Evolutionary conservation across 2,113 vertebrate species (phyloP), one percentile per base, ranked within the genome.

Genomic region (Lonchura striata): DNA sequence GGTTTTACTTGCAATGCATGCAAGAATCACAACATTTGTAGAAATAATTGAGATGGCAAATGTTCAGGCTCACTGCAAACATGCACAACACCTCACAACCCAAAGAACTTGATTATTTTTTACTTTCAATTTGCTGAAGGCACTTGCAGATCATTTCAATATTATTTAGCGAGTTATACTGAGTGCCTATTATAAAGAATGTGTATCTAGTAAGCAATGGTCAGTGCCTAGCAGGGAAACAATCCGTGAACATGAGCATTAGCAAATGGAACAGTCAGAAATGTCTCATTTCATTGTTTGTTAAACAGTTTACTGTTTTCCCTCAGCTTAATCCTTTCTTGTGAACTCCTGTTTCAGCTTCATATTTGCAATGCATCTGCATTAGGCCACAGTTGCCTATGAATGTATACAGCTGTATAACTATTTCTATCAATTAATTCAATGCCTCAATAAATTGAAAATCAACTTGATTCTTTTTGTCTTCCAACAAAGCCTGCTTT

Each of bases 401-500:
- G 13, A 72, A 72, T 10, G 10, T 20, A 14, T 44, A 60, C 19
- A 30, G 37, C 14, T 50, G 20, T 14, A 30, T 10, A 68, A 74
- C 70, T 88, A 56, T 70, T 65, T 78, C 30, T 54, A 60, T 15
- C 10, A 35, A 64, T 61, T 91, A 69, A 76, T 27, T 77, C 24
- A 86, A 57, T 31, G 52, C 33, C 46, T 76, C 47, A 61, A 11
- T 68, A 80, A 74, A 88, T 6, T 61, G 33, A 96, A 56, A 85
- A 92, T 70, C 37, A n/a, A n/a, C 33, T 93, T 27, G 17, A 83
- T 82, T 86, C 1, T 50, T 71, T 95, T 69, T 71, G 54, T 64
- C 53, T 75, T 94, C 81, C 53, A 77, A 39, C 41, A 78, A 44
- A 95, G 75, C 19, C 59, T 61, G 47, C 54, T 96, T 60, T 93